These are phyloP conservation scores for Nasonia oneida DNA, from an alignment of 2,888 invertebrate species.

Conservation along the genomic window DNA sequence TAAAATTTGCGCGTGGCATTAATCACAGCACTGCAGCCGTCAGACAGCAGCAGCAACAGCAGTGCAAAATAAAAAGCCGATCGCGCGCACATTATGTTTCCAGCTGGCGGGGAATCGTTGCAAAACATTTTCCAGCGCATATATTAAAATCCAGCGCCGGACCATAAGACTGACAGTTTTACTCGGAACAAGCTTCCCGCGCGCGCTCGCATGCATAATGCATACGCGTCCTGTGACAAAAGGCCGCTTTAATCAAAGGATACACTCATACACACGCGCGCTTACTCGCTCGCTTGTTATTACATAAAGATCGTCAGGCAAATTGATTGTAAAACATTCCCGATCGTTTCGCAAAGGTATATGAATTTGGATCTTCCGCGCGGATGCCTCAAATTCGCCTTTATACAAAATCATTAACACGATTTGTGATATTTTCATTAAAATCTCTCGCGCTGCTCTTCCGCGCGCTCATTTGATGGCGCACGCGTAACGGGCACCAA, in stretches of 20 bases:
- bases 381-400: no score
- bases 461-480: neutral
- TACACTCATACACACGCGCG: neutral
- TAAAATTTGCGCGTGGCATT: neutral
- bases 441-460: neutral
- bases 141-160: conserved; percentile 13
- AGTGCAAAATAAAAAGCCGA: conserved; percentile 14
- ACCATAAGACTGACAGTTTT: conserved; percentile 44
- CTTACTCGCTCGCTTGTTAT: conserved; percentile 11
- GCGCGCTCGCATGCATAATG: conserved; percentile 14
- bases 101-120: conserved; percentile 10
- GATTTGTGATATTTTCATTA: conserved; percentile 40
- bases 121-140: conserved; percentile 40
- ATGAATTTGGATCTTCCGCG: no score
- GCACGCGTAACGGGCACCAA: neutral
- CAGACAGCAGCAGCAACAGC: neutral
- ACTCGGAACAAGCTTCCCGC: conserved; percentile 14
- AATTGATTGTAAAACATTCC: neutral
- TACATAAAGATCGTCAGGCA: neutral
- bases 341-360: no score
- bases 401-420: no score
- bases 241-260: conserved; percentile 54
- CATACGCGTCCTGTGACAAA: conserved; percentile 39
- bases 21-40: neutral
- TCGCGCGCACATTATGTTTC: neutral